phyloP scores from a whole-genome alignment of 2,888 invertebrate genomes.

The Polyploca ridens region DNA sequence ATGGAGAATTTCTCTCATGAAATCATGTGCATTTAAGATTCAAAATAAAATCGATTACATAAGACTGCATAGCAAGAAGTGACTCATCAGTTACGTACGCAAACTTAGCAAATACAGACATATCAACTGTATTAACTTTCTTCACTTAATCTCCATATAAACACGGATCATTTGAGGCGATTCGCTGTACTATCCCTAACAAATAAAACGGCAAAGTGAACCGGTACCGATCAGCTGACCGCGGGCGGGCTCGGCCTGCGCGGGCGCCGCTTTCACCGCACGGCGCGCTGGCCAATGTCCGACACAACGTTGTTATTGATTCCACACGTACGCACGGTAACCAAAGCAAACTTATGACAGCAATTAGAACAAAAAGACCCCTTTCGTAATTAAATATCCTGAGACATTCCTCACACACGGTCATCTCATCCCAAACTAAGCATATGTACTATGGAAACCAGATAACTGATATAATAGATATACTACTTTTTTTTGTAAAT shows the following conservation, averaged over 20 bases:
- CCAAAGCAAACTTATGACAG: background rate
- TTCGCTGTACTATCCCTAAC: background rate
- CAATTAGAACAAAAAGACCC: too few species aligned
- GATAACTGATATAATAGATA: too few species aligned
- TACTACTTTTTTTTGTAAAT: too few species aligned
- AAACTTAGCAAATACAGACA: background rate
- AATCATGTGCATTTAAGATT: too few species aligned
- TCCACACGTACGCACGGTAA: background rate
- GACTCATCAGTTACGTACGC: background rate
- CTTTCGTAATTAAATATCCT: too few species aligned
- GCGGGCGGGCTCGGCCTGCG: slow-evolving; percentile 16
- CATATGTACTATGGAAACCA: too few species aligned
- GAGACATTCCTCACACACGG: too few species aligned
- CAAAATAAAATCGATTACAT: too few species aligned
- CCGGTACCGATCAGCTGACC: slow-evolving; percentile 15
- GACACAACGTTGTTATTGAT: slow-evolving; percentile 19
- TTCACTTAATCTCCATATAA: background rate
- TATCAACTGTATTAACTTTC: background rate
- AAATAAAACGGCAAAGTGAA: slow-evolving; percentile 14
- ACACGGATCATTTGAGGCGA: background rate
- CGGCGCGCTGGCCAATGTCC: slow-evolving; percentile 44
- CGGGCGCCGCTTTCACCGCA: slow-evolving; percentile 51
- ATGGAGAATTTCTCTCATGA: too few species aligned
- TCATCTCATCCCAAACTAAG: too few species aligned
- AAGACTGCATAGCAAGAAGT: background rate